Base-by-base conservation (phyloP, 2,888 invertebrate species). In the Laspeyria flexula region DNA sequence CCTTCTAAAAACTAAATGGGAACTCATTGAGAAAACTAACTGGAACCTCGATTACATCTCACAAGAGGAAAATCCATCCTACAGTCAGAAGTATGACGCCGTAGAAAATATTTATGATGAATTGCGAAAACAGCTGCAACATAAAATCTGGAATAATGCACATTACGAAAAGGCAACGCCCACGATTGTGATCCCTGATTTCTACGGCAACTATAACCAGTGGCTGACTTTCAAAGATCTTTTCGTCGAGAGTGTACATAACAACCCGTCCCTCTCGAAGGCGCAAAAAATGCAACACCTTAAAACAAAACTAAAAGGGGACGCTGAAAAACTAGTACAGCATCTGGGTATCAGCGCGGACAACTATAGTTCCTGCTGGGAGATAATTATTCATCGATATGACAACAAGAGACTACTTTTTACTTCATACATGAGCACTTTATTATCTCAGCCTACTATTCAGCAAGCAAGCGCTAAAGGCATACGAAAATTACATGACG, bases 271-370 rank as follows among this genome's bases (percentile, higher is more conserved):
- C 1, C 16, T 41, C 5, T 11, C 5, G 6, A 41, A 18, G 5
- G 30, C 34, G 6, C 34, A 43, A 15, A 43, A 43, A 23, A 34
- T 43, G 25, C 27, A 43, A 6, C 33, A 38, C 27, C 33, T 30
- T 9, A 23, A 31, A 21, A 25, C 38, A 1, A 23, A 29, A 11
- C 25, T 31, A 10, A 39, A 15, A 16, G 33, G 30, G 0, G 31
- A 39, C n/a, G 16, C 25, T n/a, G 39, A 31, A 33, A 13, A 11
- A 3, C 25, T 46, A 11, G 29, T 33, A 7, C 31, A 39, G 9
- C 30, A 38, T 21, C 25, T 43, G 13, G 10, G 7, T 1, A 25
- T 43, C 11, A 34, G 43, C 7, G 13, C 33, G 7, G 33, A 34
- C 2, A 42, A 42, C 13, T 42, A 33, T 10, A 4, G 10, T 1